Evolutionary conservation across 64 coral and sea anemone genomes (phyloP).

Genomic region (Stichodactyla helianthus): DNA sequence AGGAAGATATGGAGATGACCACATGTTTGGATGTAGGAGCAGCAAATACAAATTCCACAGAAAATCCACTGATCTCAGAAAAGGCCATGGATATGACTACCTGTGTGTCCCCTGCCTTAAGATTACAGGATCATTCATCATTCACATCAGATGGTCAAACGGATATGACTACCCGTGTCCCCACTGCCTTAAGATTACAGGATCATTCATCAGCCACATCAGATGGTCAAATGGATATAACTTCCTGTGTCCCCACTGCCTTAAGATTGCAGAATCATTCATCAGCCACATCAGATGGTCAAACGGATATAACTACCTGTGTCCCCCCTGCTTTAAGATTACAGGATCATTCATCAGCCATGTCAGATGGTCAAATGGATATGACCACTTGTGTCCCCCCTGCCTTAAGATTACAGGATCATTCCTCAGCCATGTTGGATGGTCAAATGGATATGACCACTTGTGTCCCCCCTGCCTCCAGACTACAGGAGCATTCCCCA

Average conservation of each 20-base stretch:
- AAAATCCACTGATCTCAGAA: not conserved
- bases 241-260: not conserved
- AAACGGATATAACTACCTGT: slow-evolving; percentile 42
- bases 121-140: not conserved
- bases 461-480: not conserved
- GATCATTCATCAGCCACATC: not conserved
- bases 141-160: not conserved
- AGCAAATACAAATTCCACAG: not conserved
- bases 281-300: not conserved
- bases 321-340: not conserved
- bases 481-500: not conserved
- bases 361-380: slow-evolving; percentile 25
- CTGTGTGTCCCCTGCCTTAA: not conserved
- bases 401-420: not conserved
- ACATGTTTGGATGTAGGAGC: not conserved
- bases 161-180: slow-evolving; percentile 10
- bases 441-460: slow-evolving; percentile 33
- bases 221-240: slow-evolving; percentile 18
- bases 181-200: not conserved
- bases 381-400: slow-evolving; percentile 22
- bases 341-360: not conserved
- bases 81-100: slow-evolving; percentile 10
- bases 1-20: not conserved
- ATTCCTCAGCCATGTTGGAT: not conserved
- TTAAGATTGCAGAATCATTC: not conserved